A percentile compares a stretch with the other conserved stretches of the same genome.
phyloP scores from a whole-genome alignment of 2,888 invertebrate species.

The Trissoscelio sp. region DNA sequence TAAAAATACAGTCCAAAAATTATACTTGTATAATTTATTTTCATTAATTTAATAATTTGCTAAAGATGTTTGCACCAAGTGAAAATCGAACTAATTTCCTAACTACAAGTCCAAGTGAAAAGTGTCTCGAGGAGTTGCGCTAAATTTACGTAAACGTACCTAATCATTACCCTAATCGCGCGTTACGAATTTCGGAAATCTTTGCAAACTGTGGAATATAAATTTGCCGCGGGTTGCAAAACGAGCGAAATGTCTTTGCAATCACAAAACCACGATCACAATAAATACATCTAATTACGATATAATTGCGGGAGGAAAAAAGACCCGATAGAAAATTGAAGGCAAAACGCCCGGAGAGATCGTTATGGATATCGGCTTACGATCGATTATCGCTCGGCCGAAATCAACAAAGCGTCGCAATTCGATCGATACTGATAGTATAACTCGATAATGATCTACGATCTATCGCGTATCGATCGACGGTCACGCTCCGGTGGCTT shows the following conservation, averaged over 20 bases:
- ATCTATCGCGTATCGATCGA: conserved; percentile 57
- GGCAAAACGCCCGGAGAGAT: conserved; percentile 48
- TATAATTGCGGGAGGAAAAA: conserved; percentile 29
- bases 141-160: conserved; percentile 4
- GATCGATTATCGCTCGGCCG: conserved; percentile 37
- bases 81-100: too few species aligned
- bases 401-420: conserved; percentile 45
- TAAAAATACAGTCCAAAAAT: too few species aligned
- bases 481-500: conserved; percentile 45
- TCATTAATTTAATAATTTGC: too few species aligned
- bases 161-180: conserved; percentile 8
- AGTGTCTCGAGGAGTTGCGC: too few species aligned
- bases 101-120: too few species aligned
- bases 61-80: too few species aligned
- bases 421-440: conserved; percentile 27
- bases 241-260: conserved; percentile 27
- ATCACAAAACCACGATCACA: conserved; percentile 34
- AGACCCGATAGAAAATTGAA: conserved; percentile 39
- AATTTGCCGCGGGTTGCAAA: conserved; percentile 31
- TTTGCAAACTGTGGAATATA: conserved; percentile 14
- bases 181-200: conserved; percentile 11
- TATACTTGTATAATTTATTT: too few species aligned
- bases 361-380: conserved; percentile 39
- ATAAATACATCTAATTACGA: conserved; percentile 47
- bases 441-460: conserved; percentile 58